Percentiles rank a stretch among this genome's conserved stretches.
phyloP scores from a whole-genome alignment of 1,140 invertebrate genomes.

The Drosophila melanica region DNA sequence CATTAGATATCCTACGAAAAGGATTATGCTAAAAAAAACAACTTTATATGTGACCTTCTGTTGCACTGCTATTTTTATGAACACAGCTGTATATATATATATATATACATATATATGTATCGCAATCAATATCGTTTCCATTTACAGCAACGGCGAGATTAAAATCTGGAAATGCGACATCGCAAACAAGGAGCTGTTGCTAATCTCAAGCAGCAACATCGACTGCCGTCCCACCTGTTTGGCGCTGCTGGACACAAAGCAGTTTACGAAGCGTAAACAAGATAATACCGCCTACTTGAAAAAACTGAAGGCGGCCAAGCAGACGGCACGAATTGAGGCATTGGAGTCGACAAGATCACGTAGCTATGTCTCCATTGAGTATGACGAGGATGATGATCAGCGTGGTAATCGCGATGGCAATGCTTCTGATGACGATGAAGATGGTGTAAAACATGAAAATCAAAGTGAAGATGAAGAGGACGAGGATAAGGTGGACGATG shows the following conservation, averaged over 20 bases:
- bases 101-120: too few species aligned
- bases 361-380: slow-evolving; percentile 64
- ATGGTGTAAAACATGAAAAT: too few species aligned
- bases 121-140: slow-evolving; percentile 68
- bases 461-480: too few species aligned
- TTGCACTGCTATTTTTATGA: too few species aligned
- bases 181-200: slow-evolving; percentile 84
- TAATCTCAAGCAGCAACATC: slow-evolving; percentile 85
- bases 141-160: slow-evolving; percentile 89
- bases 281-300: not conserved
- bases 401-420: not conserved
- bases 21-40: too few species aligned
- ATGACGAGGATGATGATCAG: slow-evolving; percentile 34
- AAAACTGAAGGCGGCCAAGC: not conserved
- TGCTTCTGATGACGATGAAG: too few species aligned
- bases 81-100: too few species aligned
- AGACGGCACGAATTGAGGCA: not conserved
- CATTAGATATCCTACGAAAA: too few species aligned
- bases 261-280: slow-evolving; percentile 42
- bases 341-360: slow-evolving; percentile 10
- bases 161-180: slow-evolving; percentile 89
- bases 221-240: slow-evolving; percentile 87
- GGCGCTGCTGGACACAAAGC: slow-evolving; percentile 79
- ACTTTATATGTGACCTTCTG: too few species aligned
- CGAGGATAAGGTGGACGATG: too few species aligned